Base-by-base conservation (phyloP, 53 echinoderm and acorn worm genomes). In the Luidia sarsii region DNA sequence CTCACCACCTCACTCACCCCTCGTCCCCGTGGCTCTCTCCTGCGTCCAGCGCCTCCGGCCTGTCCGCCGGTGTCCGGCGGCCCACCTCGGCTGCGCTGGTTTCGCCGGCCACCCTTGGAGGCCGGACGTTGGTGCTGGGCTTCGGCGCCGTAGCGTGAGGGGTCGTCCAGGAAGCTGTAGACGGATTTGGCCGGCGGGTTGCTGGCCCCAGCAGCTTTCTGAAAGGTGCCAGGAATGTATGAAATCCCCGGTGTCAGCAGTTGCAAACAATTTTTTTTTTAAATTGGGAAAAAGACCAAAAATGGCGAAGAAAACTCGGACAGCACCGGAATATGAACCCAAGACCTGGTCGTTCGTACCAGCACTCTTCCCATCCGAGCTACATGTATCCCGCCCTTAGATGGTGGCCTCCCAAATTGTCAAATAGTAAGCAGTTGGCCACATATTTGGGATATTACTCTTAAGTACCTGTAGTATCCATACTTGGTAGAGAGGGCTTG, bases 121-220 rank as follows among this genome's bases (percentile, higher is more conserved):
- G 80, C 13, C 39, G 57, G 21, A 25, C 70, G 45, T 19, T 62
- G 65, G 8, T 55, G 50, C 38, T 64, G n/a, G 16, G 57, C 77
- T 16, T 55, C 86, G 1, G 83, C 86, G 15, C 84, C 91, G 70
- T 81, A 85, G 37, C 95, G 75, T 5, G 74, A 68, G 13, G 87
- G 87, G 36, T 96, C 97, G 50, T 96, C 90, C 8, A 96, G 72
- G 87, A 93, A 96, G 50, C 87, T 81, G 16, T 92, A 88, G 3
- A 80, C 55, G 20, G 88, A 65, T 18, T 64, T 34, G 57, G 72
- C 30, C 23, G 55, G 55, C 2, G 80, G 5, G 70, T 79, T 35
- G 29, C 51, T 15, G 49, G 33, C 50, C 2, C 82, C 92, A 31
- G 92, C 85, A 31, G 86, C 89, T 92, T 95, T 95, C 92, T 95